Base-by-base conservation (phyloP, 2,888 invertebrate genomes). In the Clusia tigrina region DNA sequence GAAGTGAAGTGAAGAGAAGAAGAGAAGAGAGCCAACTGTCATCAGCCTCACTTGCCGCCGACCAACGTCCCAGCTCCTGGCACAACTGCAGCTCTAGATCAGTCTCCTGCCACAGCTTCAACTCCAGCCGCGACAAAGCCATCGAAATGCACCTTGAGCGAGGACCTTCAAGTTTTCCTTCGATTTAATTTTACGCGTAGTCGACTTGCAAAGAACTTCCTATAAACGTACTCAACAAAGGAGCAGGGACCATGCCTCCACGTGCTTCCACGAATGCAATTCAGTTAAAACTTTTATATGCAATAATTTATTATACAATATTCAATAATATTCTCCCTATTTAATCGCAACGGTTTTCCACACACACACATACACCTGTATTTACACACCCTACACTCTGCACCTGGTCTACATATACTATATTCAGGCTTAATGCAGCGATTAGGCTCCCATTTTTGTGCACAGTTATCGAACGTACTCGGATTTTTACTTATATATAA, bases 201-300 rank as follows among this genome's bases (percentile, higher is more conserved):
- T 32, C 6, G 32, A 32, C 6, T 32, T 32, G 32, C n/a, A n/a
- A 32, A 32, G 6, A 12, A 9, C 12, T 32, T 32, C 12, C 32
- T 54, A 54, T 25, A 2, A 17, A 18, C 25, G 54, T 15, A 10
- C 1, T 55, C 17, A 3, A 17, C 10, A 5, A 37, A 18, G 25
- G 12, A 9, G 32, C 9, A 23, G 32, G n/a, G 32, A 24, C n/a
- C 9, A 25, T 37, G 46, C 1, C 48, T 26, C n/a, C n/a, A 37
- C 22, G 37, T 42, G 58, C 52, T 59, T 58, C 52, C 53, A 60
- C 48, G 56, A 55, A 52, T 61, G 57, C 32, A 18, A 63, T 51
- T 54, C 61, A 57, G 12, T 12, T 32, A 12, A 32, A 32, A 9
- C 32, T 32, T 42, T n/a, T 15, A 10, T 42, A 42, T 42, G n/a